Evolutionary conservation across 2,888 invertebrate genomes (phyloP).

Genomic region (Prostheceraeus crozeri): DNA sequence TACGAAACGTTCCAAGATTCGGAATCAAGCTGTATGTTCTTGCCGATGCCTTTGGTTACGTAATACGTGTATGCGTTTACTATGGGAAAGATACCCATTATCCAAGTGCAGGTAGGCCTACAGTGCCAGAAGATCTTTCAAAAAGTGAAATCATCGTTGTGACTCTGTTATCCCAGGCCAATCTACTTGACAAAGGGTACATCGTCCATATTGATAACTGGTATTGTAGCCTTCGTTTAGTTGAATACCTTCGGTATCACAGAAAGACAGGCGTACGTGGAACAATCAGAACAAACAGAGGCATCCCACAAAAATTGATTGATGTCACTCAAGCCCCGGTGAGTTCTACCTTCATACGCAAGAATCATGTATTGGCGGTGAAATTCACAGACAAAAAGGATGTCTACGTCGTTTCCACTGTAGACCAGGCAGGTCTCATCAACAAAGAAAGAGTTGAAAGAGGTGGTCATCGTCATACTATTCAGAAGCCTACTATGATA

Average conservation of each 20-base stretch:
- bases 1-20: too few species aligned
- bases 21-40: too few species aligned
- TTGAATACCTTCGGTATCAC: constrained; percentile 19
- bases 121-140: constrained; percentile 26
- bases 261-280: constrained; percentile 26
- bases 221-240: constrained; percentile 23
- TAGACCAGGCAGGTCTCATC: constrained; percentile 25
- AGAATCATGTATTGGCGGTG: too few species aligned
- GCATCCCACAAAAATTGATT: constrained; percentile 27
- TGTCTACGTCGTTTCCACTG: constrained; percentile 24
- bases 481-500: constrained; percentile 27
- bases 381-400: too few species aligned
- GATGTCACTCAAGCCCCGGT: constrained; percentile 12
- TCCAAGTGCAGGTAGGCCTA: too few species aligned
- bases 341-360: constrained; percentile 23
- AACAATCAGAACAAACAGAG: constrained; percentile 25
- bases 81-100: too few species aligned
- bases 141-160: constrained; percentile 27
- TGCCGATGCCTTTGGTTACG: too few species aligned
- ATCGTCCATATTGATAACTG: constrained; percentile 28
- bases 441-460: constrained; percentile 23
- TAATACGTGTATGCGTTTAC: too few species aligned
- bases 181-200: constrained; percentile 26
- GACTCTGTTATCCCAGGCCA: constrained; percentile 12
- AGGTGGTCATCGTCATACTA: constrained; percentile 17